Percentiles rank a stretch among this genome's conserved stretches.
phyloP scores from a whole-genome alignment of 1,140 invertebrate species.

The Pentalonia nigronervosa region DNA sequence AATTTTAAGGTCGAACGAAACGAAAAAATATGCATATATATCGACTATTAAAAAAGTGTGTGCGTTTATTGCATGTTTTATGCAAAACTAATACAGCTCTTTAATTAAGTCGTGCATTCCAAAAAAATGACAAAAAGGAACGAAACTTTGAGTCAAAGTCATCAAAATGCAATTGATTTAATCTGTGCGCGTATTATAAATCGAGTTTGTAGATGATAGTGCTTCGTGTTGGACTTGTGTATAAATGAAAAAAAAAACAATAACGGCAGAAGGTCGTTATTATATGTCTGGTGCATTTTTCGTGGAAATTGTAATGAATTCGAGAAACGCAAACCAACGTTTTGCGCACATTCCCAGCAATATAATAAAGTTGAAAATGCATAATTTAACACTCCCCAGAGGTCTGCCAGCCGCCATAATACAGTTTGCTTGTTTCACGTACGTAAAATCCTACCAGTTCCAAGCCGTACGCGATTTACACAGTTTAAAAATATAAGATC shows the following conservation, averaged over 20 bases:
- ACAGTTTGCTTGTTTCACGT: not conserved
- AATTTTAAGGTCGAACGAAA: too few relatives aligned
- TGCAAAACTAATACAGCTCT: not conserved
- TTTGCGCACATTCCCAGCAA: not conserved
- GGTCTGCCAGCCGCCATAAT: not conserved
- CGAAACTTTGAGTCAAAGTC: not conserved
- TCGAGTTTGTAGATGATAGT: not conserved
- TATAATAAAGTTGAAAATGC: constrained; percentile 6
- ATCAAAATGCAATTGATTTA: not conserved
- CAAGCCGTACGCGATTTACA: not conserved
- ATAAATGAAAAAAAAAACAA: not conserved
- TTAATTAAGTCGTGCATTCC: not conserved
- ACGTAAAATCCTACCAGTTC: not conserved
- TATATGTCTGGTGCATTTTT: not conserved
- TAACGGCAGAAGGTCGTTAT: not conserved
- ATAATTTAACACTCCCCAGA: not conserved
- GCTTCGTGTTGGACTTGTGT: not conserved
- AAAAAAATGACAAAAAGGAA: not conserved
- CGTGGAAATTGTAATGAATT: not conserved
- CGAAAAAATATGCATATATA: not conserved
- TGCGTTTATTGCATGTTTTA: too few relatives aligned
- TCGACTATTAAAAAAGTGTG: not conserved
- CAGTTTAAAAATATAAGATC: not conserved
- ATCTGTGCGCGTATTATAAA: not conserved
- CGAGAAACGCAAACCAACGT: not conserved